Conservation (phyloP, 1,140 invertebrate species). For the Drosophila sucinea region DNA sequence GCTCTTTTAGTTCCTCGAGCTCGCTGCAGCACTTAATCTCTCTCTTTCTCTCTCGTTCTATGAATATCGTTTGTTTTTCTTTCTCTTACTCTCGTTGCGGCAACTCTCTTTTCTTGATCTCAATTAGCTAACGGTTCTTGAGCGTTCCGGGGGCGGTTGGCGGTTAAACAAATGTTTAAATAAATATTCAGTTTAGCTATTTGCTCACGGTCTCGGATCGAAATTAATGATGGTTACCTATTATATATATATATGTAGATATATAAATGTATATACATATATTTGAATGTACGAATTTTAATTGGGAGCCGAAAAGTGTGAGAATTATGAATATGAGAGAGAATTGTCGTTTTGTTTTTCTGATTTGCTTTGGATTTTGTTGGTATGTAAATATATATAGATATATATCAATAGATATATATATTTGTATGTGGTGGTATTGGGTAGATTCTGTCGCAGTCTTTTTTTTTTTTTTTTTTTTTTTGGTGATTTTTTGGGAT, state of each 20-base stretch:
- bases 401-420: not conserved
- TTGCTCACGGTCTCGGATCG: not conserved
- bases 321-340: slow-evolving; percentile 18
- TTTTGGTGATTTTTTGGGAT: slow-evolving; percentile 17
- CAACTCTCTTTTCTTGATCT: slow-evolving; percentile 6
- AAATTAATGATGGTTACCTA: not conserved
- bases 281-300: slow-evolving; percentile 20
- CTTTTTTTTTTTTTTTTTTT: slow-evolving; percentile 21
- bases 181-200: not conserved
- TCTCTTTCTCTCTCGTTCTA: not conserved
- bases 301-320: slow-evolving; percentile 24
- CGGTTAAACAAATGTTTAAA: not conserved
- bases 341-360: not conserved
- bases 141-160: not conserved
- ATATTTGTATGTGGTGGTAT: not conserved
- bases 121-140: slow-evolving; percentile 7
- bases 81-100: not conserved
- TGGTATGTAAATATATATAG: slow-evolving; percentile 1
- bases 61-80: not conserved
- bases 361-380: slow-evolving; percentile 26
- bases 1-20: not conserved
- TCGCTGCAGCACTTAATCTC: not conserved
- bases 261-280: not conserved
- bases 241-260: not conserved
- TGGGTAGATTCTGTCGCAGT: not conserved